Conservation (phyloP, 2,888 invertebrate species). For the Cephalotes varians region DNA sequence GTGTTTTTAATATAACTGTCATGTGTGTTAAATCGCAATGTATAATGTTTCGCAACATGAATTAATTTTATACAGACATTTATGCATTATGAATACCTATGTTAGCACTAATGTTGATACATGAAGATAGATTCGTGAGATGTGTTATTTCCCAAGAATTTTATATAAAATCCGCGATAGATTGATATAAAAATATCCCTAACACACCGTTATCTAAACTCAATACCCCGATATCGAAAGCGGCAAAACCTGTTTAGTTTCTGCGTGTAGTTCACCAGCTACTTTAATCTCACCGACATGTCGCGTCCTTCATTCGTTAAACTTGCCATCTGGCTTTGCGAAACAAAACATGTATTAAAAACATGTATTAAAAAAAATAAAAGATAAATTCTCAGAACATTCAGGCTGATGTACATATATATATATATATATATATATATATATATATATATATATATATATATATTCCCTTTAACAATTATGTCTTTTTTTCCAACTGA, state of each 20-base stretch:
- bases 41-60: not conserved
- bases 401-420: no score
- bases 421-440: no score
- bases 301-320: conserved; percentile 10
- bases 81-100: not conserved
- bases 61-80: not conserved
- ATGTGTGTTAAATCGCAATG: not conserved
- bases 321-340: not conserved
- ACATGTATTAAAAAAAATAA: not conserved
- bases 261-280: not conserved
- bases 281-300: conserved; percentile 8
- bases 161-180: not conserved
- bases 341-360: not conserved
- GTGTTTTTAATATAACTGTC: not conserved
- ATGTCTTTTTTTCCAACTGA: not conserved
- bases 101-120: conserved; percentile 12
- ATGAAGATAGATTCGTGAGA: not conserved
- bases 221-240: conserved; percentile 33
- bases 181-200: conserved; percentile 45
- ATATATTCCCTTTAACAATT: not conserved
- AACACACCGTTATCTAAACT: conserved; percentile 35
- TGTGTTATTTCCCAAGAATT: conserved; percentile 13
- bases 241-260: conserved; percentile 21
- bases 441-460: no score
- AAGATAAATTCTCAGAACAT: not conserved